These are phyloP conservation scores for Leucoptera coffeella DNA, from an alignment of 2,888 invertebrate genomes.

Conservation along the genomic window DNA sequence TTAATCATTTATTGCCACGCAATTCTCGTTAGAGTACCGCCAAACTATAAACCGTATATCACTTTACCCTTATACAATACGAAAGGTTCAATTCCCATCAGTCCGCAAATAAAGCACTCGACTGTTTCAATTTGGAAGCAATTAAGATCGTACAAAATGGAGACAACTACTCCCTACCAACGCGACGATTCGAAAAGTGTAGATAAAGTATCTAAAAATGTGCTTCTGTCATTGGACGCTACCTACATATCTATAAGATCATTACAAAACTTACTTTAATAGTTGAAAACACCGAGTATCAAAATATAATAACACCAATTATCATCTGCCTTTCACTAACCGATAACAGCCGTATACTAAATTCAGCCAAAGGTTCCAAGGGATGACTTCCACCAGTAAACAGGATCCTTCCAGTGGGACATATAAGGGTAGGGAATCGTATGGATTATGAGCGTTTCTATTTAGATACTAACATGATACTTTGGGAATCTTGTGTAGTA, in stretches of 20 bases:
- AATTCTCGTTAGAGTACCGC: conserved; percentile 28
- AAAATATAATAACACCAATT: conserved; percentile 48
- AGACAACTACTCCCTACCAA: too few species aligned
- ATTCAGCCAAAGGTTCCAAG: conserved; percentile 44
- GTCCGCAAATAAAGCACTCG: too few species aligned
- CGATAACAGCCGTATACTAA: conserved; percentile 51
- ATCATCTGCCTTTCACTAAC: conserved; percentile 48
- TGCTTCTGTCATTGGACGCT: conserved; percentile 2
- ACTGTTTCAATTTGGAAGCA: too few species aligned
- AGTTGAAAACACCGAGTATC: conserved; percentile 52
- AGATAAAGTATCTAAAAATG: too few species aligned
- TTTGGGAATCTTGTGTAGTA: too few species aligned
- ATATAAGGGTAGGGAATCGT: too few species aligned
- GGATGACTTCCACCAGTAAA: conserved; percentile 26
- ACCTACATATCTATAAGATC: conserved; percentile 17
- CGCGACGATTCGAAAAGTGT: too few species aligned
- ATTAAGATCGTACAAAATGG: too few species aligned
- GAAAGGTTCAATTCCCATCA: not conserved
- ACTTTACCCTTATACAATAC: conserved; percentile 20
- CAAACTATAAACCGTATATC: conserved; percentile 25
- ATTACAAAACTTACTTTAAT: conserved; percentile 32
- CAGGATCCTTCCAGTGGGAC: too few species aligned
- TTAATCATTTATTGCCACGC: conserved; percentile 21
- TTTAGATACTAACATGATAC: too few species aligned
- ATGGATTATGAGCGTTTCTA: conserved; percentile 4